A percentile compares a stretch with the other conserved stretches of the same genome.
phyloP scores from a whole-genome alignment of 2,888 invertebrate species.

The Rhingia campestris region DNA sequence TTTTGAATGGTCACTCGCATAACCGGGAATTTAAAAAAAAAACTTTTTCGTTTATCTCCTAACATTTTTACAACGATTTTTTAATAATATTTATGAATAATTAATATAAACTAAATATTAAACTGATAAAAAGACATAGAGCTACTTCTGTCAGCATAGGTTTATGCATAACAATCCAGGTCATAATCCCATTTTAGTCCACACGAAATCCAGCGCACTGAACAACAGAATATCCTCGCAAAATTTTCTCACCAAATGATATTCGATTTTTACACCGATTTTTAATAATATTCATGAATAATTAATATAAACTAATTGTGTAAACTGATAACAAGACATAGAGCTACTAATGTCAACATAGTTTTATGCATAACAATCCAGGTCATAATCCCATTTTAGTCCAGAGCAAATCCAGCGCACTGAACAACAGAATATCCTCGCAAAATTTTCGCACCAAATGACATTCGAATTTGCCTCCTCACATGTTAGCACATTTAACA shows the following conservation, averaged over 20 bases:
- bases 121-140: too few species aligned
- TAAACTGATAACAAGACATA: too few species aligned
- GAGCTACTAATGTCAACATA: constrained; percentile 18
- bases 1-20: too few species aligned
- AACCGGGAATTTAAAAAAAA: too few species aligned
- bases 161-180: constrained; percentile 36
- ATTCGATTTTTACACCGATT: too few species aligned
- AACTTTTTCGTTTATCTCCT: too few species aligned
- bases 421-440: constrained; percentile 7
- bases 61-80: too few species aligned
- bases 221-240: constrained; percentile 15
- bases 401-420: constrained; percentile 29
- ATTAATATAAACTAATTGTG: too few species aligned
- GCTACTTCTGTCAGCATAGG: constrained; percentile 35
- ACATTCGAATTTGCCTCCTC: constrained; percentile 32
- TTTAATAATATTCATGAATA: too few species aligned
- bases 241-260: constrained; percentile 21
- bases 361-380: constrained; percentile 38
- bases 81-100: too few species aligned
- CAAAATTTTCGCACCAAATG: constrained; percentile 23
- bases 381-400: constrained; percentile 50
- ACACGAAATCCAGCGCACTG: constrained; percentile 21
- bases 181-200: constrained; percentile 50
- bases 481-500: constrained; percentile 26
- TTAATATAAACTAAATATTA: too few species aligned